Base-by-base conservation (phyloP, 2,113 vertebrate species). In the Otis tarda region DNA sequence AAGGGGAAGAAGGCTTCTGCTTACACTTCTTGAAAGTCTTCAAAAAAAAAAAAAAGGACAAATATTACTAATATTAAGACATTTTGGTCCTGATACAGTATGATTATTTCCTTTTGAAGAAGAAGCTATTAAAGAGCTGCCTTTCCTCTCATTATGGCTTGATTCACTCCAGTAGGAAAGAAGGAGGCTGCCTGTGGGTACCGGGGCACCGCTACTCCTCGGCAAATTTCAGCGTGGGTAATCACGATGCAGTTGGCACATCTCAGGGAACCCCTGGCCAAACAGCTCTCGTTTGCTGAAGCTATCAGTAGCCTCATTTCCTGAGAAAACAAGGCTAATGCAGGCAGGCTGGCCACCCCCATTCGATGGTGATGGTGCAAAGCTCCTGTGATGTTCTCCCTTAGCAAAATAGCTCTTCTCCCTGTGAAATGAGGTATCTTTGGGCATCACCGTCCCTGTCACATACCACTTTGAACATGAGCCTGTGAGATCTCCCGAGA, bases 121-220 rank as follows among this genome's bases (percentile, higher is more conserved):
- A 63, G 64, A 49, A 89, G 59, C 27, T 78, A 30, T 39, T 87
- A 50, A 76, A 77, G 84, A 93, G 57, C 86, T 87, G 83, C 45
- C 24, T 87, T 57, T 96, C 53, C 57, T 76, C 53, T 47, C 64
- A 20, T 79, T 96, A 96, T 96, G 94, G 96, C 93, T 96, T 94
- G 52, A 88, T 92, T 87, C 47, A 86, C 79, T 43, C 68, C 22
- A 53, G 11, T 60, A 87, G 64, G 47, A 47, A 89, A 63, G 49
- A 89, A 83, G 69, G 49, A 90, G 45, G 24, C 31, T 93, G 41
- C 23, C 41, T 31, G 2, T 17, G 27, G 68, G 35, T 63, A 52
- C 49, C 12, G 24, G 37, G 45, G 82, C 67, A 77, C 16, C 0
- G 2, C 37, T 71, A 15, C 27, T 64, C 55, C 67, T 83, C 9